These are phyloP conservation scores for Boulengeromyrus knoepffleri DNA, from an alignment of 2,113 vertebrate genomes.

Conservation along the genomic window DNA sequence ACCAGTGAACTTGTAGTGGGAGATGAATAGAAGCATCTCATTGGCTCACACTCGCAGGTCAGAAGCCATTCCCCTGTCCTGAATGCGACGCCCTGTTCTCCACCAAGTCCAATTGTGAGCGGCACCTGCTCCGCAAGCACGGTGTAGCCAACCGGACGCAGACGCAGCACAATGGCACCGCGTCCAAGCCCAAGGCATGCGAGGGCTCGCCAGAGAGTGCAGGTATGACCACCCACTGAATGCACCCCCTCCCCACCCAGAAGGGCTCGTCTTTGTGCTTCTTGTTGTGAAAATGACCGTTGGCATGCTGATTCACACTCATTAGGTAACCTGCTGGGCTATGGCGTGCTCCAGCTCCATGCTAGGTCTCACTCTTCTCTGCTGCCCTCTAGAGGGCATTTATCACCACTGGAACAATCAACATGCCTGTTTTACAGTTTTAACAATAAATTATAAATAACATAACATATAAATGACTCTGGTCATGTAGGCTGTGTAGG, in stretches of 20 bases:
- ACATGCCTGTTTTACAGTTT: background rate
- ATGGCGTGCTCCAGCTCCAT: background rate
- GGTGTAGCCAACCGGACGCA: conserved; percentile 57
- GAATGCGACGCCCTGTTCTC: conserved; percentile 65
- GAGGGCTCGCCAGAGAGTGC: conserved; percentile 63
- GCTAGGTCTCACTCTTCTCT: background rate
- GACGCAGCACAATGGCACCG: conserved; percentile 65
- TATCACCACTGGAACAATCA: background rate
- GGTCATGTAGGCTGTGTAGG: background rate
- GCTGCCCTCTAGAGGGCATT: background rate
- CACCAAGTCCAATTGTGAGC: conserved; percentile 69
- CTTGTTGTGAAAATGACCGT: background rate
- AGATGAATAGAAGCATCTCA: background rate
- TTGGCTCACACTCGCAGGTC: conserved; percentile 43
- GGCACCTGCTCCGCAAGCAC: conserved; percentile 66
- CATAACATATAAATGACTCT: background rate
- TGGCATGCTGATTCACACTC: background rate
- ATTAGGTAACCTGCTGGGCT: background rate
- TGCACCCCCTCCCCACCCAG: background rate
- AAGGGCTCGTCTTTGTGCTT: background rate
- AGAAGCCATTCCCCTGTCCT: conserved; percentile 65
- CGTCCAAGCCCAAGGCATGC: conserved; percentile 52
- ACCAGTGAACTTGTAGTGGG: background rate
- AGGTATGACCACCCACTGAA: conserved; percentile 37
- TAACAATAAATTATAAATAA: background rate